Evolutionary conservation across 2,888 invertebrate genomes (phyloP).

Genomic region (Papilio gigon): DNA sequence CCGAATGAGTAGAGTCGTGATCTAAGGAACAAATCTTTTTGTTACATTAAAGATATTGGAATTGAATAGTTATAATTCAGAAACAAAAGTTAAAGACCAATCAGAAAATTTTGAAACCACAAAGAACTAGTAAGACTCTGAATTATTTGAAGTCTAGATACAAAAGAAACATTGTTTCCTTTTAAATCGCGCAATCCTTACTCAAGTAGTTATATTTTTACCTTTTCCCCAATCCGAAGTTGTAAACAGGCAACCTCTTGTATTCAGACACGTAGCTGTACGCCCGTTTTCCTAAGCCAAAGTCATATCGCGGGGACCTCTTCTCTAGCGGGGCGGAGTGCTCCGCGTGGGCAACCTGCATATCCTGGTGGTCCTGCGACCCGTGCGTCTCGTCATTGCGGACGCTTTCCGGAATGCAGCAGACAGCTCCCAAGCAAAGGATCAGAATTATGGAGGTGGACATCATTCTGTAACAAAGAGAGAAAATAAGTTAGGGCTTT

Average conservation of each 20-base stretch:
- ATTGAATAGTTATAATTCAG: too few relatives aligned
- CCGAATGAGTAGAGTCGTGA: slow-evolving; percentile 75
- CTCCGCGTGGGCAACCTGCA: slow-evolving; percentile 46
- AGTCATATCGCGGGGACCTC: slow-evolving; percentile 80
- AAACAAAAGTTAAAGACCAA: too few relatives aligned
- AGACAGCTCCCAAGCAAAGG: slow-evolving; percentile 63
- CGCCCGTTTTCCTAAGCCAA: slow-evolving; percentile 79
- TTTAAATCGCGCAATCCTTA: too few relatives aligned
- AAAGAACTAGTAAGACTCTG: neutral
- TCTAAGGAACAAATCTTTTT: slow-evolving; percentile 51
- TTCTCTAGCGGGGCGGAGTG: slow-evolving; percentile 61
- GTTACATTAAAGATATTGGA: neutral
- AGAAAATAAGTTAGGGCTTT: neutral
- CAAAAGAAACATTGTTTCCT: neutral
- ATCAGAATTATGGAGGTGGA: slow-evolving; percentile 62
- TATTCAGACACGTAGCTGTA: slow-evolving; percentile 85
- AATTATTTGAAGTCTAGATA: neutral
- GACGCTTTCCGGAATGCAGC: slow-evolving; percentile 68
- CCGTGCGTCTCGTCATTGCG: slow-evolving; percentile 55
- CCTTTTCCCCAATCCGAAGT: slow-evolving; percentile 84
- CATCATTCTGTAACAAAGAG: slow-evolving; percentile 70
- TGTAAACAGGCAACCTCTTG: slow-evolving; percentile 83
- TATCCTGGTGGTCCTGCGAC: slow-evolving; percentile 50
- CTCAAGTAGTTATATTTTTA: slow-evolving; percentile 49
- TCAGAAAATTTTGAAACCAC: neutral